Evolutionary conservation across 2,113 vertebrate species (phyloP).

Genomic region (Siniperca knerii): DNA sequence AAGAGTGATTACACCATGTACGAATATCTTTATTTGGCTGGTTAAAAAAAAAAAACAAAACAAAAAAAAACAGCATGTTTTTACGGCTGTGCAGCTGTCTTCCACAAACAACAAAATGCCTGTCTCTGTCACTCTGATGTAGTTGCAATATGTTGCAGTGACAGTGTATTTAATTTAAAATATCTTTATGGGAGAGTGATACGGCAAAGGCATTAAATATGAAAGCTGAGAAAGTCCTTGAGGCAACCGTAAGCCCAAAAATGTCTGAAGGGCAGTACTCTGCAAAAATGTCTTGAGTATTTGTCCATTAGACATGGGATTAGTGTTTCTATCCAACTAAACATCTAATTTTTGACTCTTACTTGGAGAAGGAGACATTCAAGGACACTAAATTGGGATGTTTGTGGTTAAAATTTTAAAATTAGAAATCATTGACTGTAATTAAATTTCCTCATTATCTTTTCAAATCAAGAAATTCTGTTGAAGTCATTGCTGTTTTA

Average conservation of each 20-base stretch:
- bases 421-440: background rate
- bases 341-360: background rate
- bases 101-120: constrained; percentile 21
- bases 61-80: background rate
- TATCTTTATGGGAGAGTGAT: background rate
- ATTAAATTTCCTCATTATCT: background rate
- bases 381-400: background rate
- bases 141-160: constrained; percentile 12
- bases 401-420: constrained; percentile 23
- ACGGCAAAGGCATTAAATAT: constrained; percentile 29
- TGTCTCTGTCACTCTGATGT: constrained; percentile 21
- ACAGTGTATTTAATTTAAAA: background rate
- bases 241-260: constrained; percentile 6
- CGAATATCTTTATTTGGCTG: constrained; percentile 30
- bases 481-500: background rate
- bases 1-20: constrained; percentile 33
- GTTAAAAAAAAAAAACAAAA: constrained; percentile 2
- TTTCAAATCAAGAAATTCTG: background rate
- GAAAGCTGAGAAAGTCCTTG: constrained; percentile 17
- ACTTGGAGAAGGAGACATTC: constrained; percentile 1
- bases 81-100: background rate
- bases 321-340: constrained; percentile 29
- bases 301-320: constrained; percentile 40
- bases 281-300: constrained; percentile 51
- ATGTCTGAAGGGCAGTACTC: constrained; percentile 14